Evolutionary conservation across 2,113 vertebrate species (phyloP), one percentile per base, ranked within the genome.

Genomic region (Alligator mississippiensis): DNA sequence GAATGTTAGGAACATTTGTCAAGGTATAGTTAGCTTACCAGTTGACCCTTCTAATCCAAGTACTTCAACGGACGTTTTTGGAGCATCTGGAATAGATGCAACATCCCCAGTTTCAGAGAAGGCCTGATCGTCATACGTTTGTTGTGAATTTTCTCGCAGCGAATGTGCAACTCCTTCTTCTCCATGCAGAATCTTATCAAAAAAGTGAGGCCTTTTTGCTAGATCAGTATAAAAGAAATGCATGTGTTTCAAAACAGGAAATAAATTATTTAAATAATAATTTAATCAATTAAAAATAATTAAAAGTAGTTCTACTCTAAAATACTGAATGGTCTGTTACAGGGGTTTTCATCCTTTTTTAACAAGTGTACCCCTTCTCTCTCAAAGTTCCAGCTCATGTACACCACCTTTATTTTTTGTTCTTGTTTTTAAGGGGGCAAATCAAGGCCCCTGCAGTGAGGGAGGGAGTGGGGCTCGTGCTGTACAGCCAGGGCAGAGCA

Each of bases 131-230:
- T 75, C 57, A 47, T 72, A 59, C 21, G 28, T 76, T 34, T 30
- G 34, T 13, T 75, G 34, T 75, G 24, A 54, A 24, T 24, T 63
- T 60, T 92, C 80, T 76, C 34, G 70, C 34, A 68, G 75, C 66
- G 75, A 66, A 22, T 58, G 60, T 76, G 79, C 21, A 22, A 18
- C 64, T 58, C 76, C 76, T 63, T 66, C 88, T 55, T 47, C 74
- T 77, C 70, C 72, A 34, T 34, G 74, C n/a, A 17, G 68, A 30
- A 27, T 62, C 57, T 68, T 82, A n/a, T 78, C 79, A 72, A 82
- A 58, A 82, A 87, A 91, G 54, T 78, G 80, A 62, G 80, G 80
- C 17, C 62, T 91, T 87, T 62, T 84, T 77, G 57, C 84, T 91
- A 87, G 13, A 77, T 25, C 21, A 84, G 76, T 59, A 60, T 57